Base-by-base conservation (phyloP, 1,140 invertebrate genomes). In the Vanessa tameamea region DNA sequence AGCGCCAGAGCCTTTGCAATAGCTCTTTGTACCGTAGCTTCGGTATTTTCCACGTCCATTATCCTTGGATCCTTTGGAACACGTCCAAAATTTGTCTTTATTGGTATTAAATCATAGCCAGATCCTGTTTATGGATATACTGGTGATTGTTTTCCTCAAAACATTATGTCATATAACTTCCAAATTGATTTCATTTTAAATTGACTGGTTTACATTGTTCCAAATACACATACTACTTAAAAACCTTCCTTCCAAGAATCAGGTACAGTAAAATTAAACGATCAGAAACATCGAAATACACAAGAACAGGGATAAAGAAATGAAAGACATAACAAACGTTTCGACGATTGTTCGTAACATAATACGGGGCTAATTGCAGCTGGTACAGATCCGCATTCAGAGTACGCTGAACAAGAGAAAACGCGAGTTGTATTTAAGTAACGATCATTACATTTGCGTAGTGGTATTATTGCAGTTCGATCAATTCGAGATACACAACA, bases 31-130 rank as follows among this genome's bases (percentile, higher is more conserved):
- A 12, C 55, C 13, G 23, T 6, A 26, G 15, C 23, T 20, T 26
- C 23, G 11, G 55, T 53, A 16, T 15, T 53, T 53, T 53, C 66
- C 47, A 75, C 57, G 50, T 55, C 67, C 69, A 61, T 69, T 75
- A 75, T 53, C 73, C 73, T 75, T 71, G 73, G 64, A 67, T 71
- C 68, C 72, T 53, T 74, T 77, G 76, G 76, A 77, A 31, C 37
- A 23, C 26, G 14, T 64, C 76, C 76, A 78, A 78, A 20, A 55
- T 16, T 48, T 13, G 16, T 14, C 16, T 68, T 57, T 43, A 57
- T 68, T 15, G 13, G 14, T 61, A 37, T 13, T 31, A 61, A 31
- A 31, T 61, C 23, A 37, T 31, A 23, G 11, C 31, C 13, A 15
- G 26, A 31, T 61, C 13, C 14, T 37, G 31, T 43, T 61, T 61